Evolutionary conservation across 2,888 invertebrate species (phyloP).

Genomic region (Epinotia brunnichana): DNA sequence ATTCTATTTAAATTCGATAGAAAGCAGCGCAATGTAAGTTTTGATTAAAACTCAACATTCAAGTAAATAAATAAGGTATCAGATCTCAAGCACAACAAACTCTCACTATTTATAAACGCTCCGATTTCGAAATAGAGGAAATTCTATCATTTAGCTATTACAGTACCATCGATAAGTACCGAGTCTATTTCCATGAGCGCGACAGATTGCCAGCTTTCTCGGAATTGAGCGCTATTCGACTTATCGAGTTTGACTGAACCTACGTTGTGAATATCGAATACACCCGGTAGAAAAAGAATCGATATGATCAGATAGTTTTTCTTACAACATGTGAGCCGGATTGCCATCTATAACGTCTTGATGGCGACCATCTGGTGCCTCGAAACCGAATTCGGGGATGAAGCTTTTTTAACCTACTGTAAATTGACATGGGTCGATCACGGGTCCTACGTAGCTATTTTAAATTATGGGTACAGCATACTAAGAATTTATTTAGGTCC

Average conservation of each 20-base stretch:
- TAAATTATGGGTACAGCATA: background rate
- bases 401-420: constrained; percentile 59
- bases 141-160: constrained; percentile 47
- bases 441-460: constrained; percentile 9
- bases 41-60: background rate
- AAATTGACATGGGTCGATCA: constrained; percentile 38
- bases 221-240: constrained; percentile 44
- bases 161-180: constrained; percentile 53
- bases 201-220: constrained; percentile 56
- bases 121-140: constrained; percentile 37
- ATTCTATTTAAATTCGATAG: background rate
- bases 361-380: constrained; percentile 75
- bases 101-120: constrained; percentile 27
- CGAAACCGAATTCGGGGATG: constrained; percentile 60
- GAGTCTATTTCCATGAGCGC: constrained; percentile 59
- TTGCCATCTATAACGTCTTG: constrained; percentile 78
- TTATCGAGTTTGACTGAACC: constrained; percentile 11
- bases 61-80: background rate
- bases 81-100: constrained; percentile 3
- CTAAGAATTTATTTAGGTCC: background rate
- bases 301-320: constrained; percentile 64
- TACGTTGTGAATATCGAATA: constrained; percentile 15
- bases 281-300: constrained; percentile 39
- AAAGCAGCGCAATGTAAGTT: background rate
- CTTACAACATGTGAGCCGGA: constrained; percentile 69